Base-by-base conservation (phyloP, 2,888 invertebrate genomes). In the Cataglyphis livida region DNA sequence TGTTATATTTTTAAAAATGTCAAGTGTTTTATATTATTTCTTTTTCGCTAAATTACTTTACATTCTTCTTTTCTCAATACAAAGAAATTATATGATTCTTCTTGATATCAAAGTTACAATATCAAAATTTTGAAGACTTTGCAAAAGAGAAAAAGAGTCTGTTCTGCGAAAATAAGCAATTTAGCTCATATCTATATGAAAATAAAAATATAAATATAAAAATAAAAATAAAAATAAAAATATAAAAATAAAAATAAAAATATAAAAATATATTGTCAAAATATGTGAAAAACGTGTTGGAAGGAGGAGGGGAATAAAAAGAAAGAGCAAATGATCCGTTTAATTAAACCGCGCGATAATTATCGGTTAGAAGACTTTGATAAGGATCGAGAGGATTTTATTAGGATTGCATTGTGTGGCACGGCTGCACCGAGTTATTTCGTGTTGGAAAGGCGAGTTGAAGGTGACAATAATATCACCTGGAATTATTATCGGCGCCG, bases 391-490 rank as follows among this genome's bases (percentile, higher is more conserved):
- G 15, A 10, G 28, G 2, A 78, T 78, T 59, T 44, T 78, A 70
- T 70, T 25, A 57, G 41, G 54, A 61, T 81, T 79, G 35, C 48
- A 61, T 51, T 61, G 59, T 62, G 25, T 15, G 15, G 61, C 62
- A n/a, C 41, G 18, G 48, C 25, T 21, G 57, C 38, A 32, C 21
- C 78, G 25, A 7, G 66, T 64, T 81, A 82, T 86, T 86, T 87
- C 81, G 85, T 82, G 44, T 70, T 44, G 32, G 44, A 71, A 61
- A 64, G 65, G 76, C 64, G 64, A 57, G 44, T 57, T 48, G 82
- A 70, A 82, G 83, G 74, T 75, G 84, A 75, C 84, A 84, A 83
- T 83, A 81, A 83, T 81, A 81, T 70, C 79, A 71, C 62, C 73
- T 66, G 75, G 57, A 85, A 81, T 79, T 75, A 74, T 81, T 68